Percentiles rank a stretch among this genome's conserved stretches.
These are phyloP conservation scores for Caloenas nicobarica DNA, from an alignment of 2,113 vertebrate genomes.

Conservation along the genomic window DNA sequence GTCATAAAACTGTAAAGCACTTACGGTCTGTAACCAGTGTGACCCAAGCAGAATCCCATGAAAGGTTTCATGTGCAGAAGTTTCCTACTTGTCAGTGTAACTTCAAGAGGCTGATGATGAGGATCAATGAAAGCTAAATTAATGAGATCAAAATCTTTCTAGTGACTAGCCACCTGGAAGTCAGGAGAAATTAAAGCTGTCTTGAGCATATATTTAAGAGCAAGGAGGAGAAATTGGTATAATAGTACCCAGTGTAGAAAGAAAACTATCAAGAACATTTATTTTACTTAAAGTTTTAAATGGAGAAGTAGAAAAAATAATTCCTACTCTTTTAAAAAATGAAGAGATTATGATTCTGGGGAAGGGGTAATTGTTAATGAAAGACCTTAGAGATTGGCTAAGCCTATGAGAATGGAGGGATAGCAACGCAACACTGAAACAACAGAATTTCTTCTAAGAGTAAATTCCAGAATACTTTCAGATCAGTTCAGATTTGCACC, in stretches of 20 bases:
- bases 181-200: background rate
- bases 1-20: background rate
- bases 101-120: background rate
- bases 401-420: background rate
- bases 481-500: background rate
- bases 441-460: background rate
- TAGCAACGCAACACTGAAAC: background rate
- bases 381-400: background rate
- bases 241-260: background rate
- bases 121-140: background rate
- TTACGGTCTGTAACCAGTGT: fast-evolving
- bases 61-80: background rate
- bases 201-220: background rate
- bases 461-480: background rate
- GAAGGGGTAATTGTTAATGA: background rate
- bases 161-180: background rate
- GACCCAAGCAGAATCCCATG: background rate
- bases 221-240: background rate
- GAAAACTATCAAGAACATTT: background rate
- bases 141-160: background rate
- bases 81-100: background rate
- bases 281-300: background rate
- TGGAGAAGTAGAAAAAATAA: background rate
- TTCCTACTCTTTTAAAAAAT: background rate
- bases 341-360: background rate